phyloP scores from a whole-genome alignment of 1,140 invertebrate genomes.

The Sarcophaga bullata region DNA sequence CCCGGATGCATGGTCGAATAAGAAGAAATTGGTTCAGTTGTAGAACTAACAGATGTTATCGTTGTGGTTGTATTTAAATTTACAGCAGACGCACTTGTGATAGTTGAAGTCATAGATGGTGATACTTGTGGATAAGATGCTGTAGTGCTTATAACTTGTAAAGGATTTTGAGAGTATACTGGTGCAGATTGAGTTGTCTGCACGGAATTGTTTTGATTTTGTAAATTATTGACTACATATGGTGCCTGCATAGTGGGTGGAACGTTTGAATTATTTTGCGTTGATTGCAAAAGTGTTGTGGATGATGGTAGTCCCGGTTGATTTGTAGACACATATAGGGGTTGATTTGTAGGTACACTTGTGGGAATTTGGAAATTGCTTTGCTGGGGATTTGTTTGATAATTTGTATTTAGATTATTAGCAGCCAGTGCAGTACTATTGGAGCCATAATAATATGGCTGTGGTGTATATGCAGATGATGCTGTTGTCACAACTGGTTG shows the following conservation, averaged over 20 bases:
- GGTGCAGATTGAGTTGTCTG: conserved; percentile 22
- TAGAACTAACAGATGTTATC: conserved; percentile 10
- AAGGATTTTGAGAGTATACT: background rate
- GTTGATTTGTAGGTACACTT: conserved; percentile 48
- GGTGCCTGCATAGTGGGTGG: conserved; percentile 55
- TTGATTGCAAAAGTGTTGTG: background rate
- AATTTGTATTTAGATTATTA: background rate
- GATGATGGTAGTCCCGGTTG: background rate
- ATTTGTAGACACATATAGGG: conserved; percentile 57
- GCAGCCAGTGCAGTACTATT: background rate
- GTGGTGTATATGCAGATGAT: background rate
- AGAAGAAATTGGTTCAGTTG: conserved; percentile 16
- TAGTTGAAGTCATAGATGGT: background rate
- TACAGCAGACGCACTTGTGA: conserved; percentile 9
- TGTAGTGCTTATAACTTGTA: background rate
- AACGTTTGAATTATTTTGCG: background rate
- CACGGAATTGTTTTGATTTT: conserved; percentile 43
- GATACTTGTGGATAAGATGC: background rate
- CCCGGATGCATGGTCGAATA: conserved; percentile 59
- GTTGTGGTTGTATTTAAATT: conserved; percentile 38
- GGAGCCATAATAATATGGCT: conserved; percentile 19
- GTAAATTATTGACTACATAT: conserved; percentile 41
- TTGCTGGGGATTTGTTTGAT: conserved; percentile 6
- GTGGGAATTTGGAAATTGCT: conserved; percentile 15
- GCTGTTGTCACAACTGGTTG: conserved; percentile 27